A percentile compares a stretch with the other conserved stretches of the same genome.
phyloP scores from a whole-genome alignment of 2,113 vertebrate genomes.

The Aplodontia rufa region DNA sequence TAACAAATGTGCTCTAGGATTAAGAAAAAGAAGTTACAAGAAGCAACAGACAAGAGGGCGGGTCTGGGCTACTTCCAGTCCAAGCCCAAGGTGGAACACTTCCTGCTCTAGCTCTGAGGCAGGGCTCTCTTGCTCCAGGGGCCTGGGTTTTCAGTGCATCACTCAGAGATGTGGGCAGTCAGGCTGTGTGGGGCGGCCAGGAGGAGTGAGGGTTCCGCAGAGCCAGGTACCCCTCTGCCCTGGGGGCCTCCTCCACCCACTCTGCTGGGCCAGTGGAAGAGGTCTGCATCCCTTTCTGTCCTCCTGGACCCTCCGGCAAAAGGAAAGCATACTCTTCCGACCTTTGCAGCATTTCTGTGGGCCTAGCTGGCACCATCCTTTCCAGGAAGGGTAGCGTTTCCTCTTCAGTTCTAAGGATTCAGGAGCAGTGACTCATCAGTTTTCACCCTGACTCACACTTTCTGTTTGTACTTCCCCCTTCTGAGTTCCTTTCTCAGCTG shows the following conservation, averaged over 20 bases:
- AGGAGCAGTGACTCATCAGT: slow-evolving; percentile 64
- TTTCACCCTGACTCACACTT: slow-evolving; percentile 32
- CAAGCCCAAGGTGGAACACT: neutral
- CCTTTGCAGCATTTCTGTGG: neutral
- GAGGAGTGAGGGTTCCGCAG: neutral
- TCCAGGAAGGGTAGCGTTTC: neutral
- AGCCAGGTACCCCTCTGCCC: fast-evolving
- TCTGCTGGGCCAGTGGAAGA: neutral
- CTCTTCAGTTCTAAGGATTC: slow-evolving; percentile 27
- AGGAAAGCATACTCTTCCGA: slow-evolving; percentile 15
- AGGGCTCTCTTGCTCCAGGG: too few relatives aligned
- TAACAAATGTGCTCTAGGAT: neutral
- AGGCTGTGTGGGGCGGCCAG: neutral
- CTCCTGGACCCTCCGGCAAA: neutral
- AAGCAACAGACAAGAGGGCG: neutral
- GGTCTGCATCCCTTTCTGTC: slow-evolving; percentile 29
- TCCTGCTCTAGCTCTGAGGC: too few relatives aligned
- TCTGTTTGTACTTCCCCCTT: slow-evolving; percentile 39
- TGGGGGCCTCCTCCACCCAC: neutral
- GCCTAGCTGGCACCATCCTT: neutral
- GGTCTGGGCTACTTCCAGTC: neutral
- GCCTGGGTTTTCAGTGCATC: neutral
- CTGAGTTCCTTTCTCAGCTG: neutral
- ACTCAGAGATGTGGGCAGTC: neutral
- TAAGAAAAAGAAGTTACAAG: neutral